Conservation (phyloP, 1,140 invertebrate species). For the Trissolcus basalis region DNA sequence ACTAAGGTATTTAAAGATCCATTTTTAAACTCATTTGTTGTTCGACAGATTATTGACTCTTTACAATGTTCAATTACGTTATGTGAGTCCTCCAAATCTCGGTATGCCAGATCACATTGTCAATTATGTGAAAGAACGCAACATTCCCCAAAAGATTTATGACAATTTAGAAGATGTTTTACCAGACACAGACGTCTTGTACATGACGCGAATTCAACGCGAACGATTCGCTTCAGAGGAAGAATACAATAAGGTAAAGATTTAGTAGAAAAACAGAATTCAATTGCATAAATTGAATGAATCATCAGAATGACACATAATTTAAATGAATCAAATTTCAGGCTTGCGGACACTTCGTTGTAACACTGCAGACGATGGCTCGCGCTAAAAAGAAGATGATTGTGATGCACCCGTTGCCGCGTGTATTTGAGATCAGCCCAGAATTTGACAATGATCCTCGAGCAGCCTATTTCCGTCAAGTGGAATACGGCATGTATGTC, state of each 20-base stretch:
- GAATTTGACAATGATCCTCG: conserved; percentile 97
- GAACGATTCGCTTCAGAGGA: conserved; percentile 91
- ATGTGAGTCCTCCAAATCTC: conserved; percentile 91
- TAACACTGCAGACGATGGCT: conserved; percentile 97
- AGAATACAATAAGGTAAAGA: conserved; percentile 89
- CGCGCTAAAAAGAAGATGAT: conserved; percentile 94
- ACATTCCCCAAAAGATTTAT: conserved; percentile 86
- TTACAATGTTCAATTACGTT: conserved; percentile 92
- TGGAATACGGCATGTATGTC: conserved; percentile 98
- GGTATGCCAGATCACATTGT: conserved; percentile 93
- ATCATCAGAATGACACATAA: no score
- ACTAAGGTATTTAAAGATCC: neutral
- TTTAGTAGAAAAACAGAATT: neutral
- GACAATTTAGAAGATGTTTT: conserved; percentile 88
- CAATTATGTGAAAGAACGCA: conserved; percentile 86
- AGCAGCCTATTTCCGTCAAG: conserved; percentile 98
- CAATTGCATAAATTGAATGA: no score
- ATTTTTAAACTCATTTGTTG: neutral
- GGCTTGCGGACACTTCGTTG: conserved; percentile 89
- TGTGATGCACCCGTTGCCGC: conserved; percentile 97
- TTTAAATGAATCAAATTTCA: conserved; percentile 68
- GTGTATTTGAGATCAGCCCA: conserved; percentile 94
- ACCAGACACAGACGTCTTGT: conserved; percentile 95
- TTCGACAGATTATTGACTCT: conserved; percentile 84
- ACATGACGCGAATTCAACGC: conserved; percentile 98